A percentile compares a stretch with the other conserved stretches of the same genome.
These are phyloP conservation scores for Orthonychiurus folsomi DNA, from an alignment of 2,888 invertebrate species.

Conservation along the genomic window DNA sequence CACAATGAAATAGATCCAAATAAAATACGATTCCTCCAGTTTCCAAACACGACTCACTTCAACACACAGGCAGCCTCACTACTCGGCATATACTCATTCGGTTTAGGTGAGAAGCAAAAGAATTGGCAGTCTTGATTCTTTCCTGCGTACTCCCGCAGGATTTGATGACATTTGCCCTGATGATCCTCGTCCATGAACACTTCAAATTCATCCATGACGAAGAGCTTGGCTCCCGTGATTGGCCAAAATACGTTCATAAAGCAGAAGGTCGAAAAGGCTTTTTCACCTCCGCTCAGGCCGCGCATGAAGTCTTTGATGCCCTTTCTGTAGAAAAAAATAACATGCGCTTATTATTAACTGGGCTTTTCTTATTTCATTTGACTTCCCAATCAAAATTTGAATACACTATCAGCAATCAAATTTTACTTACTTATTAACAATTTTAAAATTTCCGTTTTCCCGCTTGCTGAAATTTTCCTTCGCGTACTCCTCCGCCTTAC, in stretches of 20 bases:
- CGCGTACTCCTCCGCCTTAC: slow-evolving; percentile 10
- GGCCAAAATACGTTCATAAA: slow-evolving; percentile 91
- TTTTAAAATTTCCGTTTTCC: slow-evolving; percentile 6
- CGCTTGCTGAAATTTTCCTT: slow-evolving; percentile 12
- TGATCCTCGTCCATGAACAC: slow-evolving; percentile 91
- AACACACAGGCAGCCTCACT: slow-evolving; percentile 53
- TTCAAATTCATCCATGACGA: slow-evolving; percentile 91
- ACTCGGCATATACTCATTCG: slow-evolving; percentile 53
- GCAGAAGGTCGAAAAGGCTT: slow-evolving; percentile 89
- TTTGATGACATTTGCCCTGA: slow-evolving; percentile 65
- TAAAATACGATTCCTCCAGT: not conserved
- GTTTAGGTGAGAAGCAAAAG: slow-evolving; percentile 82
- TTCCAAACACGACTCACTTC: slow-evolving; percentile 46
- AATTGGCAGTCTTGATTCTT: slow-evolving; percentile 63
- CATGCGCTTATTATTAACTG: not conserved
- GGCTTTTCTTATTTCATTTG: not conserved
- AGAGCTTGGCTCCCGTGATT: slow-evolving; percentile 81
- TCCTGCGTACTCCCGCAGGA: slow-evolving; percentile 66
- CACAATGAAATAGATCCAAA: not conserved
- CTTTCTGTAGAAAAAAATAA: slow-evolving; percentile 12
- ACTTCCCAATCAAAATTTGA: too few species aligned
- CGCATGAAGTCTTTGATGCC: slow-evolving; percentile 14
- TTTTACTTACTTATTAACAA: slow-evolving; percentile 10
- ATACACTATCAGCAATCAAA: too few species aligned
- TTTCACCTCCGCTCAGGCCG: slow-evolving; percentile 82